Percentiles rank a stretch among this genome's conserved stretches.
phyloP scores from a whole-genome alignment of 2,888 invertebrate genomes.

The Hypercompe scribonia region DNA sequence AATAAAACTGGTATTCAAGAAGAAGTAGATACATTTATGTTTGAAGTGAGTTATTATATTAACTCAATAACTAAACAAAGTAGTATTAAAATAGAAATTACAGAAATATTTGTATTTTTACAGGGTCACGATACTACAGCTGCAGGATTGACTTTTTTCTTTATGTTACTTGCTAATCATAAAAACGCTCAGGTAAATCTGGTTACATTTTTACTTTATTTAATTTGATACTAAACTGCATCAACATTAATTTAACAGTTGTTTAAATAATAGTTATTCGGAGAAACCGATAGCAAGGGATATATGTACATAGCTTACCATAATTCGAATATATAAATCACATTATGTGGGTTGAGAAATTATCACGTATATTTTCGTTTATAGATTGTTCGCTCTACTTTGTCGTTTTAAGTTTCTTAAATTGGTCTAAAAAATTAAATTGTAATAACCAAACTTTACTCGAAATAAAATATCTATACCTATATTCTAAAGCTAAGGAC shows the following conservation, averaged over 20 bases:
- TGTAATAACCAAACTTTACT: no score
- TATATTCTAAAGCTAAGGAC: no score
- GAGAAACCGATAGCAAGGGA: no score
- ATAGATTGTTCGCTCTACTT: no score
- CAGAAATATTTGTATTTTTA: slow-evolving; percentile 19
- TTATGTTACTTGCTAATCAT: slow-evolving; percentile 69
- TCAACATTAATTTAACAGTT: not conserved
- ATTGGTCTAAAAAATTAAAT: no score
- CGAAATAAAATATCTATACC: no score
- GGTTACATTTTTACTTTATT: not conserved
- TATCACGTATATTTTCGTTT: no score
- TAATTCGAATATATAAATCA: no score
- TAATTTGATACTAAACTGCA: not conserved
- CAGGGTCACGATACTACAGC: slow-evolving; percentile 77
- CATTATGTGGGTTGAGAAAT: no score
- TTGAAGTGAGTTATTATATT: slow-evolving; percentile 77
- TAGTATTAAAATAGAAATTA: not conserved
- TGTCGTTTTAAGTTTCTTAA: no score
- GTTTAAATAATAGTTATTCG: no score
- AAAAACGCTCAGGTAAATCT: slow-evolving; percentile 60
- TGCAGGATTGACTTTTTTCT: slow-evolving; percentile 57
- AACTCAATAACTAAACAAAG: not conserved
- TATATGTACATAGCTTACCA: no score
- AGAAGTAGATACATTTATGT: slow-evolving; percentile 90
- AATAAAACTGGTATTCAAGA: slow-evolving; percentile 86